Conservation (phyloP, 2,888 invertebrate genomes). For the Ramazzottius varieornatus region DNA sequence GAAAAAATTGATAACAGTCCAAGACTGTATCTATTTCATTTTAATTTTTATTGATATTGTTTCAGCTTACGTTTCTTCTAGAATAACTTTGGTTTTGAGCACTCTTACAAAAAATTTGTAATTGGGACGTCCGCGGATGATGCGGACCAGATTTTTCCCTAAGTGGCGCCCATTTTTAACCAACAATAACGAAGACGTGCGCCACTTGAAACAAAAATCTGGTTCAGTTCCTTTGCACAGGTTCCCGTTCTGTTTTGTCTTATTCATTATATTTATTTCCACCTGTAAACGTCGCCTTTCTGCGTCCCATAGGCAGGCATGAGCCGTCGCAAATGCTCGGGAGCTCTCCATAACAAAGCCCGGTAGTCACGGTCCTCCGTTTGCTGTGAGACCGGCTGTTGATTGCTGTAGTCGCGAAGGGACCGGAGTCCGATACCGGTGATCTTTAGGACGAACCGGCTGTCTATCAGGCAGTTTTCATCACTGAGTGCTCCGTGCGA, state of each 20-base stretch:
- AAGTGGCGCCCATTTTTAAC: too few species aligned
- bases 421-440: background rate
- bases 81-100: too few species aligned
- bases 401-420: background rate
- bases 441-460: background rate
- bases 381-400: background rate
- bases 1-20: too few species aligned
- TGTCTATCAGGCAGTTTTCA: background rate
- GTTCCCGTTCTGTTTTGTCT: too few species aligned
- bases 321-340: background rate
- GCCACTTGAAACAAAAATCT: background rate
- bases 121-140: too few species aligned
- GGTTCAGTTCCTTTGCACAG: background rate
- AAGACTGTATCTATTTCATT: too few species aligned
- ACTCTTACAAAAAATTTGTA: too few species aligned
- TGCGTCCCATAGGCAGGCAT: conserved; percentile 1
- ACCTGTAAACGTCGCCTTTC: background rate
- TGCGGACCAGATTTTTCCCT: too few species aligned
- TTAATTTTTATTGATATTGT: too few species aligned
- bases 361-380: background rate
- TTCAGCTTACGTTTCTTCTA: too few species aligned
- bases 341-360: background rate
- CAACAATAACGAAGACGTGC: too few species aligned
- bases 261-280: too few species aligned
- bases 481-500: background rate